These are phyloP conservation scores for Salvelinus alpinus DNA, from an alignment of 2,113 vertebrate species.

Conservation along the genomic window DNA sequence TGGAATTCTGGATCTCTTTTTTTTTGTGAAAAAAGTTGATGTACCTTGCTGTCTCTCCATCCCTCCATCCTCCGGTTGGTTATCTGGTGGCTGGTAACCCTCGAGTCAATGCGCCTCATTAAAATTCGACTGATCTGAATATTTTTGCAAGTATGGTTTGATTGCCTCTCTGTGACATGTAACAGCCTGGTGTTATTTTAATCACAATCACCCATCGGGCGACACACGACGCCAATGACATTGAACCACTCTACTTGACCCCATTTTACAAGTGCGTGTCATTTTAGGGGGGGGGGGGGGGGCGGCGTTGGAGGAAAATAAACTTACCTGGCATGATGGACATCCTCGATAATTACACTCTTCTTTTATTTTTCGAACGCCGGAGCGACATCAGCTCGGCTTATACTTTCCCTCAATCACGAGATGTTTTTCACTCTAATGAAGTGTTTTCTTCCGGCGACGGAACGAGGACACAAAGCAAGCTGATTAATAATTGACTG, in stretches of 20 bases:
- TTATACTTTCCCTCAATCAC: conserved; percentile 77
- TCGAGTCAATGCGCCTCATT: conserved; percentile 95
- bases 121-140: conserved; percentile 99
- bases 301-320: conserved; percentile 13
- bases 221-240: conserved; percentile 90
- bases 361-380: conserved; percentile 64
- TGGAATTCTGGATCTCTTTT: conserved; percentile 78
- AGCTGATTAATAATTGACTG: conserved; percentile 80
- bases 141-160: conserved; percentile 97
- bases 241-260: conserved; percentile 82
- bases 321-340: conserved; percentile 70
- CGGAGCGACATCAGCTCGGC: conserved; percentile 69
- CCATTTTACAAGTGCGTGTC: conserved; percentile 66
- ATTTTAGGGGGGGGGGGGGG: conserved; percentile 15
- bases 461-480: conserved; percentile 77
- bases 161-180: conserved; percentile 94
- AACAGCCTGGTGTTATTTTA: conserved; percentile 88
- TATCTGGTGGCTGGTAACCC: conserved; percentile 88
- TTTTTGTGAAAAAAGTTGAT: conserved; percentile 84
- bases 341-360: conserved; percentile 66
- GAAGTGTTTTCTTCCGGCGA: conserved; percentile 76
- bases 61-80: conserved; percentile 72
- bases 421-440: conserved; percentile 59
- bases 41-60: conserved; percentile 95
- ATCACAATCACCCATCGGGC: conserved; percentile 92